Evolutionary conservation across 2,888 invertebrate species (phyloP), one percentile per base, ranked within the genome.

Genomic region (Flabesymbios commensalis): DNA sequence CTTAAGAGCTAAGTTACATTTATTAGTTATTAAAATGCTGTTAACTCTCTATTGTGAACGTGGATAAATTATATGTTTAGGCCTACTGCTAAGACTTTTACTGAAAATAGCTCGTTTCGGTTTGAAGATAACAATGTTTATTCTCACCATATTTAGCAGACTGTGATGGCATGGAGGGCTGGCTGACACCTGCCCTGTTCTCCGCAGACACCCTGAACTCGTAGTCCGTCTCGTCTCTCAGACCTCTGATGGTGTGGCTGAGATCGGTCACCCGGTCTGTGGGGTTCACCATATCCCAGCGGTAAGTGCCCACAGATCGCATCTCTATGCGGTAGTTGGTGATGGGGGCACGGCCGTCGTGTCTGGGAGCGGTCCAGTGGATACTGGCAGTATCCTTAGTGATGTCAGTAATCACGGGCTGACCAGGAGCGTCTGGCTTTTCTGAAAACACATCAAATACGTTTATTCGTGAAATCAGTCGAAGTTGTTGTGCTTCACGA

Each of bases 121-220:
- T n/a, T n/a, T n/a, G n/a, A n/a, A n/a, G n/a, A n/a, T n/a, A n/a
- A n/a, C n/a, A n/a, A n/a, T n/a, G n/a, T n/a, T n/a, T n/a, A n/a
- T 31, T 7, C 49, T 17, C 3, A 71, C 69, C 69, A 53, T 65
- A 65, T 59, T 68, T 70, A 43, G 59, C 61, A 7, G 68, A 61
- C 19, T 64, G 22, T 41, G 67, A 59, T 26, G 57, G 61, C 10
- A 47, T 7, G 32, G 68, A 69, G 7, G 91, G 90, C 71, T 91
- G 90, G 36, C 93, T 91, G 51, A 86, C 84, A 3, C 93, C 94
- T 56, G 91, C 88, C 17, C 90, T 89, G 83, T 94, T 94, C 70
- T 88, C 88, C 1, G 93, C 93, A 74, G 89, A 88, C 22, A 94
- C 88, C 66, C 93, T 86, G 87, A 94, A 93, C 85, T 90, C 88